phyloP scores from a whole-genome alignment of 2,888 invertebrate species.

The Acleris cristana region DNA sequence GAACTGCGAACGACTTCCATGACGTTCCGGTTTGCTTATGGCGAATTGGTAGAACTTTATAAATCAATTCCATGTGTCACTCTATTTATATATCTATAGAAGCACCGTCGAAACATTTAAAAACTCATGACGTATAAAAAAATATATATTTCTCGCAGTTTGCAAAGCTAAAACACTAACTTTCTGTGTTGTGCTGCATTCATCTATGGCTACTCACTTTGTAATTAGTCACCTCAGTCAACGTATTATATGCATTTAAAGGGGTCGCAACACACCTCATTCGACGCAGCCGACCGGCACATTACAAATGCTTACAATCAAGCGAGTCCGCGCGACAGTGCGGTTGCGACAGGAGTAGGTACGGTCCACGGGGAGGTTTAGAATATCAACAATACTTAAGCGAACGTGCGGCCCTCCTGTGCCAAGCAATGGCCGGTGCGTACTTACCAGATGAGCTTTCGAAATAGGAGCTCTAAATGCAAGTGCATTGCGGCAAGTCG shows the following conservation, averaged over 20 bases:
- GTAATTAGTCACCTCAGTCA: too few species aligned
- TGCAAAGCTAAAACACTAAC: too few species aligned
- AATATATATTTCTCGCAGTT: too few species aligned
- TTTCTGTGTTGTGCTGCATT: too few species aligned
- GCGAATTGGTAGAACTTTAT: conserved; percentile 48
- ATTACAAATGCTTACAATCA: conserved; percentile 68
- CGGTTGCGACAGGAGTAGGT: conserved; percentile 61
- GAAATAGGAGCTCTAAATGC: conserved; percentile 65
- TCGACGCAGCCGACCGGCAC: conserved; percentile 48
- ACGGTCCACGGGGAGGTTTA: conserved; percentile 66
- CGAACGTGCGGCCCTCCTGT: conserved; percentile 58
- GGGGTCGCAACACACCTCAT: neutral
- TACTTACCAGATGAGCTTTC: conserved; percentile 76
- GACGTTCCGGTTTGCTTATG: conserved; percentile 50
- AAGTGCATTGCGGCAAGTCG: conserved; percentile 57
- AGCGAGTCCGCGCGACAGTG: conserved; percentile 69
- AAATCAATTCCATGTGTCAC: neutral
- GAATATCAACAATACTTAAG: conserved; percentile 78
- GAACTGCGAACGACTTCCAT: conserved; percentile 73
- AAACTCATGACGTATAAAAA: too few species aligned
- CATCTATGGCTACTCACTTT: too few species aligned
- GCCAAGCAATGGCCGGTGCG: conserved; percentile 58
- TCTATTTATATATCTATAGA: too few species aligned
- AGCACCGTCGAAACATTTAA: too few species aligned
- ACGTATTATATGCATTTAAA: too few species aligned